Conservation (phyloP, 2,113 vertebrate genomes). For the Cranoglanis bouderius region DNA sequence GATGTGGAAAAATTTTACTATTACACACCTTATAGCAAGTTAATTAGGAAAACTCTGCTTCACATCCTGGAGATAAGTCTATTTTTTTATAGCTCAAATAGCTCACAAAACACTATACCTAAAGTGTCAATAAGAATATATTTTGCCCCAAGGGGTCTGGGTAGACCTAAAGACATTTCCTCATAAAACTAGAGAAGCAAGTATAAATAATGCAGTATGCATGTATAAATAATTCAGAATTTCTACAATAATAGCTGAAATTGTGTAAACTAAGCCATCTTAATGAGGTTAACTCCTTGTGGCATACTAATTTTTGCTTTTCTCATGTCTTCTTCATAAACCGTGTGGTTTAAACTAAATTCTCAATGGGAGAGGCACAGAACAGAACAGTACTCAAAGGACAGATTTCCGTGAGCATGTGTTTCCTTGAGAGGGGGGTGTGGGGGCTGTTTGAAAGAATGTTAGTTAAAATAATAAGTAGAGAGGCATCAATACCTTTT, state of each 20-base stretch:
- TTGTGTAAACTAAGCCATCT: slow-evolving; percentile 23
- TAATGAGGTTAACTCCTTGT: slow-evolving; percentile 19
- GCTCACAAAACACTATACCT: background rate
- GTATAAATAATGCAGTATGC: slow-evolving; percentile 23
- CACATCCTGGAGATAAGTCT: background rate
- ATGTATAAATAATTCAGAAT: slow-evolving; percentile 25
- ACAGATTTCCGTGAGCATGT: background rate
- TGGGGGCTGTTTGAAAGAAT: background rate
- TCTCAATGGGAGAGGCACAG: background rate
- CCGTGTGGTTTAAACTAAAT: background rate
- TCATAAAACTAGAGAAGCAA: slow-evolving; percentile 7
- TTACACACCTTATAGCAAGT: no score
- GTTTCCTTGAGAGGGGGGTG: no score
- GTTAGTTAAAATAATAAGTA: background rate
- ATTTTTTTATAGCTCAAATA: background rate
- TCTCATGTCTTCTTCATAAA: background rate
- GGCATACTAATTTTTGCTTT: background rate
- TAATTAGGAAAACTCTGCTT: background rate
- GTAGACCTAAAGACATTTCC: background rate
- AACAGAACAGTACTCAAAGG: background rate
- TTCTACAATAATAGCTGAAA: slow-evolving; percentile 16
- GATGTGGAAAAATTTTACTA: background rate
- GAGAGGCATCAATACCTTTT: no score
- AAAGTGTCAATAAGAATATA: background rate
- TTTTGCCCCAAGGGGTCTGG: background rate